phyloP scores from a whole-genome alignment of 2,888 invertebrate species.

The Chymomyza amoena region DNA sequence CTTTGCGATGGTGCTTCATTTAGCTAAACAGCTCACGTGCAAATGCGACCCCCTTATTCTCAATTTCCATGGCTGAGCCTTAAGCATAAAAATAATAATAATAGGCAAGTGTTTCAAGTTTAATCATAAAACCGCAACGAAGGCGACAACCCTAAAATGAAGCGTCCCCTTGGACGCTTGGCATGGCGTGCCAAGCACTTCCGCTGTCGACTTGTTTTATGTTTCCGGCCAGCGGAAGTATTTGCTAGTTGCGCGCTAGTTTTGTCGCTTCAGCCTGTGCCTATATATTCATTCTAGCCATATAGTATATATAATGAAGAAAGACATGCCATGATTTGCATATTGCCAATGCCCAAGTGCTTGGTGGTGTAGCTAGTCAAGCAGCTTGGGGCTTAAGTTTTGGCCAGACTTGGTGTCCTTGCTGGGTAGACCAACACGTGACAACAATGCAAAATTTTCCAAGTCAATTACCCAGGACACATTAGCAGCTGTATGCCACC shows the following conservation, averaged over 20 bases:
- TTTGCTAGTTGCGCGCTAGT: constrained; percentile 72
- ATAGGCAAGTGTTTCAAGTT: constrained; percentile 52
- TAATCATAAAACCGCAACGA: constrained; percentile 60
- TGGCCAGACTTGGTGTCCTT: constrained; percentile 27
- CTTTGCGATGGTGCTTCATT: constrained; percentile 33
- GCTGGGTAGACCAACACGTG: constrained; percentile 51
- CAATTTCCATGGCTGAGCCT: constrained; percentile 32
- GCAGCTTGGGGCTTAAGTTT: constrained; percentile 7
- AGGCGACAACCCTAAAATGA: constrained; percentile 11
- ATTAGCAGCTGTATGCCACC: constrained; percentile 58
- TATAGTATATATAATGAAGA: neutral
- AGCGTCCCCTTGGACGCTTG: neutral
- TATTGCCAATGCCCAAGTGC: constrained; percentile 37
- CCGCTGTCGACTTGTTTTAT: constrained; percentile 75
- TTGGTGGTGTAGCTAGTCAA: neutral
- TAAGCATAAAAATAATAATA: constrained; percentile 63
- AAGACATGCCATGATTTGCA: constrained; percentile 50
- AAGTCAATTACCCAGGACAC: constrained; percentile 70
- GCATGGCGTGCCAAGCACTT: constrained; percentile 48
- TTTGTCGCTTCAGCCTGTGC: constrained; percentile 53
- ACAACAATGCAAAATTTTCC: constrained; percentile 68
- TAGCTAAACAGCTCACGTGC: constrained; percentile 70
- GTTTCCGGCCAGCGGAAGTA: constrained; percentile 74
- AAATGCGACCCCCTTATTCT: constrained; percentile 37
- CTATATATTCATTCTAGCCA: neutral